A percentile compares a stretch with the other conserved stretches of the same genome.
These are phyloP conservation scores for Danio aesculapii DNA, from an alignment of 2,797 vertebrate genomes.

Conservation along the genomic window DNA sequence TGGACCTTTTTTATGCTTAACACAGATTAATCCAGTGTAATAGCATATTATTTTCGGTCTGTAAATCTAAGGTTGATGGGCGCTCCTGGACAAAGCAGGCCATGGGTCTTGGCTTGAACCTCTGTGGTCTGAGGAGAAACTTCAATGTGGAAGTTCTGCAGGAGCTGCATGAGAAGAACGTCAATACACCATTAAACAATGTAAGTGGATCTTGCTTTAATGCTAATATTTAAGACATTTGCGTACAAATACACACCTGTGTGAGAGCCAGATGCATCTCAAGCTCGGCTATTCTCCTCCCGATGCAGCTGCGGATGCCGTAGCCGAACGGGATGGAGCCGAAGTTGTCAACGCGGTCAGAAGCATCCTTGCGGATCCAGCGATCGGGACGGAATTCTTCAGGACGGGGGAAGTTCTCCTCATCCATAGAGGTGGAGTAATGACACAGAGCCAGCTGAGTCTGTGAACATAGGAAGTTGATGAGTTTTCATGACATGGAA, in stretches of 20 bases:
- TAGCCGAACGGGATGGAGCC: constrained; percentile 94
- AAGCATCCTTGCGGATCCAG: constrained; percentile 86
- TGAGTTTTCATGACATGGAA: neutral
- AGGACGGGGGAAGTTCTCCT: constrained; percentile 82
- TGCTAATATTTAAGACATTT: neutral
- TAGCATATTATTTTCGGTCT: constrained; percentile 71
- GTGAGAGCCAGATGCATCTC: constrained; percentile 90
- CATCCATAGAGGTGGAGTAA: constrained; percentile 88
- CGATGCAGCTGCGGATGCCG: constrained; percentile 90
- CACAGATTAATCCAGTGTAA: neutral
- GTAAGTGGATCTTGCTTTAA: neutral
- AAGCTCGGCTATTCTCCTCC: constrained; percentile 88
- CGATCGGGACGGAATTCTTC: constrained; percentile 86
- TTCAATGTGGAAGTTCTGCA: constrained; percentile 87
- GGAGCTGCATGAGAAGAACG: constrained; percentile 76
- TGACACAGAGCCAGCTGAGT: constrained; percentile 94
- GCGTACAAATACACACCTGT: constrained; percentile 75
- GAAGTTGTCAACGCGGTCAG: constrained; percentile 89
- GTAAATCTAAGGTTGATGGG: constrained; percentile 86
- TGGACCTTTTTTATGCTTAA: neutral
- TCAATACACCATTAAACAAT: constrained; percentile 9
- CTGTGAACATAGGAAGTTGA: constrained; percentile 66
- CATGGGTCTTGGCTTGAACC: constrained; percentile 87
- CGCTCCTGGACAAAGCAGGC: constrained; percentile 84
- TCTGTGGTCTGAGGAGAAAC: constrained; percentile 76